A percentile compares a stretch with the other conserved stretches of the same genome.
Evolutionary conservation across 2,797 vertebrate species (phyloP).

Genomic region (Enoplosus armatus): DNA sequence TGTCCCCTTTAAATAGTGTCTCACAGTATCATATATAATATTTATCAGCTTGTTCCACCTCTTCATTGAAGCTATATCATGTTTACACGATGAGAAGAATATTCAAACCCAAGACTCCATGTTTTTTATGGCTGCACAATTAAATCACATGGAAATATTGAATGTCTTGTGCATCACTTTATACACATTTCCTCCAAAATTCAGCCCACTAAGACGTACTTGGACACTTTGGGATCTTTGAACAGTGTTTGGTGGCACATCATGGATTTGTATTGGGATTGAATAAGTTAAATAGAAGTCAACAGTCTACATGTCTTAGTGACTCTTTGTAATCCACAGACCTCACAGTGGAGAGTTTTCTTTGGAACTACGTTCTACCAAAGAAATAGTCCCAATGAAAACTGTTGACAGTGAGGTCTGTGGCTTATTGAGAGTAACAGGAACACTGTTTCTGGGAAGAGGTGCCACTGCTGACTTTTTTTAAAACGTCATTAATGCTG

Average conservation of each 20-base stretch:
- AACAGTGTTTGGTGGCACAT: constrained; percentile 28
- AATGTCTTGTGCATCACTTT: constrained; percentile 8
- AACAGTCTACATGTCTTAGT: constrained; percentile 24
- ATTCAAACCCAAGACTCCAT: background rate
- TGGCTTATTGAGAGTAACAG: constrained; percentile 45
- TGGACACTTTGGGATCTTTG: constrained; percentile 7
- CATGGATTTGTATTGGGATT: constrained; percentile 15
- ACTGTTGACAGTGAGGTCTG: constrained; percentile 62
- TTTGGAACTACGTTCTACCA: constrained; percentile 49
- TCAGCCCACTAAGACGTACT: background rate
- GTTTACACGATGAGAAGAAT: background rate
- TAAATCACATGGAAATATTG: constrained; percentile 10
- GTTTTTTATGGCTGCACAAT: too few species aligned
- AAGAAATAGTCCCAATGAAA: constrained; percentile 59
- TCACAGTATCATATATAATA: background rate
- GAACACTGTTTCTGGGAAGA: constrained; percentile 60
- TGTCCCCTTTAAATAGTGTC: background rate
- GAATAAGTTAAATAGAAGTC: constrained; percentile 15
- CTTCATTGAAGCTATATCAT: background rate
- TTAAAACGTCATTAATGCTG: constrained; percentile 1
- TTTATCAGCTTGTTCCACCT: background rate
- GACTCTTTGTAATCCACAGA: constrained; percentile 42
- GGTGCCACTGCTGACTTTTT: constrained; percentile 32
- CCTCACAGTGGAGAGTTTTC: constrained; percentile 51
- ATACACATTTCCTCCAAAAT: background rate